These are phyloP conservation scores for Trachurus trachurus DNA, from an alignment of 2,797 vertebrate genomes.

Conservation along the genomic window DNA sequence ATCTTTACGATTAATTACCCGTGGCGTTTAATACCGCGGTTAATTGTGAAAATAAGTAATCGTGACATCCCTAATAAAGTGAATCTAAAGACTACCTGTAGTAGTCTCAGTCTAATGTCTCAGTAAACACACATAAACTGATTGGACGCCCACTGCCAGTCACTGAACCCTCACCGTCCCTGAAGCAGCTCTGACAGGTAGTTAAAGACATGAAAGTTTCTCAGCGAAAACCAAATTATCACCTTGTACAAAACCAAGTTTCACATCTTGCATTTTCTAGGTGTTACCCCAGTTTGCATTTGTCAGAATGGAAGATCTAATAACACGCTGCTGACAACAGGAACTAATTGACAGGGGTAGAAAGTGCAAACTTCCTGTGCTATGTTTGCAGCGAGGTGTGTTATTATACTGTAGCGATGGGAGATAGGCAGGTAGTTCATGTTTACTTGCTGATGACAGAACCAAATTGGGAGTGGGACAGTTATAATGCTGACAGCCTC, in stretches of 20 bases:
- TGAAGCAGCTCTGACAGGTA: neutral
- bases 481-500: constrained; percentile 27
- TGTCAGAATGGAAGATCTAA: constrained; percentile 9
- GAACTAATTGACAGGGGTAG: neutral
- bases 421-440: constrained; percentile 13
- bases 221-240: constrained; percentile 9
- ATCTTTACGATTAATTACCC: too few relatives aligned
- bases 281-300: constrained; percentile 12
- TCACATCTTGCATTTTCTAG: neutral
- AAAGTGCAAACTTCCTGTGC: neutral
- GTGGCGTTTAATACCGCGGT: too few relatives aligned
- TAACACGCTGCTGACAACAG: constrained; percentile 26
- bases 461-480: constrained; percentile 23
- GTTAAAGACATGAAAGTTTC: constrained; percentile 19
- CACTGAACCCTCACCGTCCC: neutral
- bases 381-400: constrained; percentile 1
- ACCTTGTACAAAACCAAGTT: neutral
- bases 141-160: constrained; percentile 18
- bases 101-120: neutral
- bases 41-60: too few relatives aligned
- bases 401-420: constrained; percentile 7
- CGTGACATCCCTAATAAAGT: neutral
- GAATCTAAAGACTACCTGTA: constrained; percentile 8
- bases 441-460: neutral
- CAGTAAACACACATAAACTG: constrained; percentile 2